Evolutionary conservation across 2,113 vertebrate genomes (phyloP).

Genomic region (Coturnix japonica): DNA sequence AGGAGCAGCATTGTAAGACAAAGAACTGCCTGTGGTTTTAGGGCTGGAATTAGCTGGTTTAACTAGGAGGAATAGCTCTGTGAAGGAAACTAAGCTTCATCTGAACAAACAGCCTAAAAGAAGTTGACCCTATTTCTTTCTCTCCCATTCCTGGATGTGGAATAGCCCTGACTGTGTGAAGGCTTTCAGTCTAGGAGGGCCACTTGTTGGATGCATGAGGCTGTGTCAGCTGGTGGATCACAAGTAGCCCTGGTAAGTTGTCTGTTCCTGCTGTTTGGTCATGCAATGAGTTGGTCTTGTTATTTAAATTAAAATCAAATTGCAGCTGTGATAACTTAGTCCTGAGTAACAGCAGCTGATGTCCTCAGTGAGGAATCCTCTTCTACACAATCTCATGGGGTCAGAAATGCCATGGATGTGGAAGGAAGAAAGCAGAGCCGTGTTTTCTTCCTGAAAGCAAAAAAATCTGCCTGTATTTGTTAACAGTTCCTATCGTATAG

Average conservation of each 20-base stretch:
- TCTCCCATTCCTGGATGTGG: background rate
- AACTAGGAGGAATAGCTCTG: background rate
- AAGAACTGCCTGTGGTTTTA: background rate
- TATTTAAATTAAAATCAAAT: background rate
- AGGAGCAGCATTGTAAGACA: background rate
- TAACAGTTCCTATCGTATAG: background rate
- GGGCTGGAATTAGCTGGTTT: background rate
- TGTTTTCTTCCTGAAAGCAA: background rate
- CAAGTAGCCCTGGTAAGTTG: background rate
- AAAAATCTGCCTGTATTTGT: background rate
- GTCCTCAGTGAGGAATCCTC: background rate
- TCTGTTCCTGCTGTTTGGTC: background rate
- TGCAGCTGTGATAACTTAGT: background rate
- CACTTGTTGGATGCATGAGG: fast-evolving
- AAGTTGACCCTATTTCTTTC: background rate
- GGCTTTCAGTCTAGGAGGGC: background rate
- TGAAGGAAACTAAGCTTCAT: fast-evolving
- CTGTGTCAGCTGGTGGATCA: background rate
- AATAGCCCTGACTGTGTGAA: background rate
- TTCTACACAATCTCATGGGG: no score
- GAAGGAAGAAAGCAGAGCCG: background rate
- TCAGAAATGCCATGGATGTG: background rate
- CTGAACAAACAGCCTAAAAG: fast-evolving
- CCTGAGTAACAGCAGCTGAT: background rate
- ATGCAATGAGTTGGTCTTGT: background rate